These are phyloP conservation scores for Leptopterna dolabrata DNA, from an alignment of 2,888 invertebrate species.

Conservation along the genomic window DNA sequence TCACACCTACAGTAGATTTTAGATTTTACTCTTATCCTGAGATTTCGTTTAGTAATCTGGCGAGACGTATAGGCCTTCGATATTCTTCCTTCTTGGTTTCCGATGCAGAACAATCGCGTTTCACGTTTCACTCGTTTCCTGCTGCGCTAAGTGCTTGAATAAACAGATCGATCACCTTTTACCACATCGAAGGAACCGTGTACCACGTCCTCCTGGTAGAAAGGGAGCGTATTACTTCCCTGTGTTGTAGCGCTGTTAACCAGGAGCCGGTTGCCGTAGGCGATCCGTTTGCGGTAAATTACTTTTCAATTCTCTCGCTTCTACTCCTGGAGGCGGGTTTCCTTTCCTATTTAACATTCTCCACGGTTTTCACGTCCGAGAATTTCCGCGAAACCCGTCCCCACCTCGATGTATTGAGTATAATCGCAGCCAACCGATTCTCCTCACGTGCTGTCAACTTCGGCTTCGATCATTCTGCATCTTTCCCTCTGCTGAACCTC, in stretches of 20 bases:
- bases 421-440: neutral
- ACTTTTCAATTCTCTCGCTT: neutral
- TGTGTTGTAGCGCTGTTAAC: too few species aligned
- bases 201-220: neutral
- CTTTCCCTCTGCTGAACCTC: too few species aligned
- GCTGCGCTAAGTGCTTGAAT: neutral
- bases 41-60: too few species aligned
- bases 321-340: neutral
- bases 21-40: too few species aligned
- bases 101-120: too few species aligned
- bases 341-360: slow-evolving; percentile 13
- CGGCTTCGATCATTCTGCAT: too few species aligned
- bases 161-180: neutral
- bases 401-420: neutral
- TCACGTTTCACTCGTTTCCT: too few species aligned
- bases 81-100: too few species aligned
- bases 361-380: neutral
- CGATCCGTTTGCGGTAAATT: slow-evolving; percentile 20
- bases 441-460: too few species aligned
- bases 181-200: neutral
- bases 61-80: too few species aligned
- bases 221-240: neutral
- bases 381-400: neutral
- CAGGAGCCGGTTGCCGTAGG: neutral
- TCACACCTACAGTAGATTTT: too few species aligned